These are phyloP conservation scores for Cyphomyrus plagiostoma DNA, from an alignment of 2,113 vertebrate genomes.

Conservation along the genomic window DNA sequence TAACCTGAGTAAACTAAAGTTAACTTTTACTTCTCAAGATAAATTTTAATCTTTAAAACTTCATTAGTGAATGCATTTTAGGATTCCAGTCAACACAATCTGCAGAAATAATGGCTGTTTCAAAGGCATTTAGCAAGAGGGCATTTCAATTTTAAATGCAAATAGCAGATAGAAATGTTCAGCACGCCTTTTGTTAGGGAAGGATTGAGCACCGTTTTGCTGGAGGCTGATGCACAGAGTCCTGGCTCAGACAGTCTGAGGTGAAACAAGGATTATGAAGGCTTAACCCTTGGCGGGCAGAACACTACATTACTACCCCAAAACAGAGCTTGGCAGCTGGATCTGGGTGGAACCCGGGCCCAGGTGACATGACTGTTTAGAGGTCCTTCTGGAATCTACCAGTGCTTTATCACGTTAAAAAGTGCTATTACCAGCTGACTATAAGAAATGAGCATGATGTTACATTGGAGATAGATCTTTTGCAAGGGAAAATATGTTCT, in stretches of 20 bases:
- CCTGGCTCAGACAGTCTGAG: neutral
- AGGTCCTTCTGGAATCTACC: neutral
- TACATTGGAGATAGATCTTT: neutral
- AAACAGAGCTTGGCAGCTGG: neutral
- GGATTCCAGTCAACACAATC: neutral
- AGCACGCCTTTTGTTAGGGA: conserved; percentile 3
- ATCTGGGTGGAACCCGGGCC: conserved; percentile 1
- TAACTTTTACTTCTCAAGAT: neutral
- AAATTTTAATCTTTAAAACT: neutral
- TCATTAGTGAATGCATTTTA: neutral
- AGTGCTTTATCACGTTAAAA: neutral
- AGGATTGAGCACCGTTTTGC: conserved; percentile 9
- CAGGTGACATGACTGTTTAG: neutral
- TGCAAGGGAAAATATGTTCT: neutral
- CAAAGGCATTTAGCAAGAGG: neutral
- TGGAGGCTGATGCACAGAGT: conserved; percentile 9
- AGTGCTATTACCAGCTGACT: neutral
- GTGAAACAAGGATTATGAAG: conserved; percentile 3
- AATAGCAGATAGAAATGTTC: neutral
- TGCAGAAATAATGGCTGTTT: neutral
- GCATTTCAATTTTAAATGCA: neutral
- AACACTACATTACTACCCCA: conserved; percentile 14
- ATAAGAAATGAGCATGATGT: neutral
- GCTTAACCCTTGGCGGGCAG: conserved; percentile 15
- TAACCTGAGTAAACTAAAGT: neutral